phyloP scores from a whole-genome alignment of 2,113 vertebrate species.

The Hippoglossus stenolepis region DNA sequence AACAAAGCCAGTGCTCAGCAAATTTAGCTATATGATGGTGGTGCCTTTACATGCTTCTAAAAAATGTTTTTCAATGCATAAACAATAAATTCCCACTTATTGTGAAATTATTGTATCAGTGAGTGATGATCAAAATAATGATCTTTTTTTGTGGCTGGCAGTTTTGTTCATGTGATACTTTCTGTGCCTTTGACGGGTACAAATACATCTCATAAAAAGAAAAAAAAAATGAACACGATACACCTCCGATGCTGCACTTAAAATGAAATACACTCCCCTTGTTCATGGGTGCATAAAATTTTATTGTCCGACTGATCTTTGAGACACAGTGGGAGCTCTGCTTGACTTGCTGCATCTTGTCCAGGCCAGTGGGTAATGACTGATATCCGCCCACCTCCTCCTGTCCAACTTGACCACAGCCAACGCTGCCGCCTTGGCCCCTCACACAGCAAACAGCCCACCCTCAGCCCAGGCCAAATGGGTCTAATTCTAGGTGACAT shows the following conservation, averaged over 20 bases:
- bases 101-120: neutral
- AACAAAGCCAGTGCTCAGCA: neutral
- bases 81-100: neutral
- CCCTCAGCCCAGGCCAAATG: slow-evolving; percentile 50
- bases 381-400: slow-evolving; percentile 48
- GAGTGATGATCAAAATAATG: slow-evolving; percentile 6
- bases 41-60: neutral
- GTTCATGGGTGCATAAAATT: slow-evolving; percentile 47
- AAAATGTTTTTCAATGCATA: neutral
- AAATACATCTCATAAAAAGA: slow-evolving; percentile 6
- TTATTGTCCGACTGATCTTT: slow-evolving; percentile 62
- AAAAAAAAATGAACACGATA: neutral
- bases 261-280: slow-evolving; percentile 42
- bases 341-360: slow-evolving; percentile 71
- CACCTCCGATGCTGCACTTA: slow-evolving; percentile 28
- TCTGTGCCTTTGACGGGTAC: slow-evolving; percentile 9
- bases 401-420: slow-evolving; percentile 57
- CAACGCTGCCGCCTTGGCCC: slow-evolving; percentile 65
- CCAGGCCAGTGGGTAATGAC: slow-evolving; percentile 62
- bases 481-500: slow-evolving; percentile 83
- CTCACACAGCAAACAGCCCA: slow-evolving; percentile 53
- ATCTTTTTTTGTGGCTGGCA: neutral
- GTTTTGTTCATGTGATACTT: neutral
- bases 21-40: neutral
- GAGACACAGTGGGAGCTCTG: slow-evolving; percentile 63